Evolutionary conservation across 2,888 invertebrate genomes (phyloP), one percentile per base, ranked within the genome.

Genomic region (Plebejus melissa): DNA sequence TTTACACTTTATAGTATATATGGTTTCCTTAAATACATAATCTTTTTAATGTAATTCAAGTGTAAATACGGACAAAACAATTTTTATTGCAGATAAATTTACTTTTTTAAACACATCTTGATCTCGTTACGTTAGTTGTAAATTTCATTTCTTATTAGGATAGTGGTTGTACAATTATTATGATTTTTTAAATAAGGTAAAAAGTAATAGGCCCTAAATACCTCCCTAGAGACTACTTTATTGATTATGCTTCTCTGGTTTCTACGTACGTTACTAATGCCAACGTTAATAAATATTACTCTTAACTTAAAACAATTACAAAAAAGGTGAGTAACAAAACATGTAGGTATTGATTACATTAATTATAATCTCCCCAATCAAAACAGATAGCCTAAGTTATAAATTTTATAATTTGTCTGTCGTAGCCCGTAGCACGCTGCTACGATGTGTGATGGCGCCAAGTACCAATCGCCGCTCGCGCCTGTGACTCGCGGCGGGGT

Each of bases 401-500:
- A 50, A 50, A 9, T 41, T 41, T 9, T 41, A 41, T 50, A 50
- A 4, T 54, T 54, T 54, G 4, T 54, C 16, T 11, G 46, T 7
- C 7, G 41, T 41, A 54, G 54, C 16, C 3, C 60, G 11, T 65
- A 65, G 60, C 60, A 65, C 28, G 22, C 13, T 22, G 22, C 22
- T 58, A 58, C 58, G 28, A 1, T 7, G 6, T 58, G 22, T 22
- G 28, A 1, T 7, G 6, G 16, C 38, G 16, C 22, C 46, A 22
- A 11, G 38, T 22, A 38, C 28, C 65, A 75, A 9, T 41, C 41
- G 41, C 75, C 79, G 80, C 77, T 38, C 79, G 74, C 79, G 80
- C 81, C 82, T 83, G 76, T 85, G 38, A 81, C 86, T 87, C 88
- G 81, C 76, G 80, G 85, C 85, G 80, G 77, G 79, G 82, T 82